These are phyloP conservation scores for Coendou prehensilis DNA, from an alignment of 2,797 vertebrate genomes.

Conservation along the genomic window DNA sequence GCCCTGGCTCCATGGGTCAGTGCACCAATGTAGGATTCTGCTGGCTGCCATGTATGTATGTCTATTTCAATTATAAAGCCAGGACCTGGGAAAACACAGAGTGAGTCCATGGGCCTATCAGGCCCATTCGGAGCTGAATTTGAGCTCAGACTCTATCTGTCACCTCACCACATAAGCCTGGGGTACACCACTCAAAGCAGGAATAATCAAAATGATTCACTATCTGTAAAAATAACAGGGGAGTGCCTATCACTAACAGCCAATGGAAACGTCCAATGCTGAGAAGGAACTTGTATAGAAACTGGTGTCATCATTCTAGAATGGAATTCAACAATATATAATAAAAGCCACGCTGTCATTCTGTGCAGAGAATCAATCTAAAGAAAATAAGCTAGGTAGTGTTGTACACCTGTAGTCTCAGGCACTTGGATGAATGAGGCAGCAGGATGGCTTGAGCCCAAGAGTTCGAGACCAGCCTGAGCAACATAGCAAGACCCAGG, in stretches of 20 bases:
- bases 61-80: neutral
- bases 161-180: neutral
- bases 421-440: neutral
- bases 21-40: neutral
- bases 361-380: neutral
- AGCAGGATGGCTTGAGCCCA: neutral
- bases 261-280: neutral
- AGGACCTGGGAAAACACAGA: neutral
- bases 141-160: neutral
- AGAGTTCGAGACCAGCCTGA: neutral
- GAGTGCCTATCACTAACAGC: slow-evolving; percentile 1
- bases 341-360: neutral
- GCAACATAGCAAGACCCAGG: neutral
- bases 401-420: neutral
- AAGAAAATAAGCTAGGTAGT: neutral
- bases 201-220: neutral
- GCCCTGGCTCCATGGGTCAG: neutral
- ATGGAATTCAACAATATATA: neutral
- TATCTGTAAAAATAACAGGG: neutral
- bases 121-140: neutral
- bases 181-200: neutral
- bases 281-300: neutral
- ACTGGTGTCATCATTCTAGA: slow-evolving; percentile 2
- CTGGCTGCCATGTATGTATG: neutral
- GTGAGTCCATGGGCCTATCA: neutral